Evolutionary conservation across 2,797 vertebrate species (phyloP), one percentile per base, ranked within the genome.

Genomic region (Botia almorhae): DNA sequence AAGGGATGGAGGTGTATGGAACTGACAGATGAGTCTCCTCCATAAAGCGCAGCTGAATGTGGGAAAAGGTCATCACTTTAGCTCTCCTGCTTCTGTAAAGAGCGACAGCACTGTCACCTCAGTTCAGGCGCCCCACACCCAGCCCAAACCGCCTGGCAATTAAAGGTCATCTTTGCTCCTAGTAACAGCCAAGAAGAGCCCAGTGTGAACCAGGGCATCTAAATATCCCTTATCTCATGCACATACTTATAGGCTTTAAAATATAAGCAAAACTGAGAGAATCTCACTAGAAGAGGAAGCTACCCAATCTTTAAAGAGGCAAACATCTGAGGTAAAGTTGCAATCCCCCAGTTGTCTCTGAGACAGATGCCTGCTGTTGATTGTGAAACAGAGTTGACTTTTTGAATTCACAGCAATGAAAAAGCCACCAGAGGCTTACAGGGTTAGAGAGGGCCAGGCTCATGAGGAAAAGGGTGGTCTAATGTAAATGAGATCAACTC

Each of bases 81-180:
- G 84, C 87, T 86, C 85, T 82, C 63, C 83, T 83, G 83, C 83
- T 81, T 67, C 79, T 82, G 74, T 76, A 84, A 29, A 80, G 83
- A 85, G 76, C 82, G 61, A 63, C 55, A 84, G 73, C 63, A 43
- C 64, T 61, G 55, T 65, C 73, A 79, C 81, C 79, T 76, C 69
- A 69, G 77, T 77, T 67, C 74, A 73, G 29, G 61, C 69, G 50
- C 68, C 69, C 11, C 53, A 58, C 74, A 73, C 73, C 61, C 21
- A 68, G 26, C 61, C 53, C 48, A 81, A 80, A 89, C 88, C 88
- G 77, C 76, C 76, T 74, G 71, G 82, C 88, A 92, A 91, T 91
- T 92, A 92, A 91, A 89, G 87, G 90, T 91, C 90, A 92, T 89
- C 87, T 86, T 81, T 87, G 86, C 88, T 88, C 85, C 87, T 86